Percentiles rank a stretch among this genome's conserved stretches.
These are phyloP conservation scores for Eurois occulta DNA, from an alignment of 2,888 invertebrate species.

Conservation along the genomic window DNA sequence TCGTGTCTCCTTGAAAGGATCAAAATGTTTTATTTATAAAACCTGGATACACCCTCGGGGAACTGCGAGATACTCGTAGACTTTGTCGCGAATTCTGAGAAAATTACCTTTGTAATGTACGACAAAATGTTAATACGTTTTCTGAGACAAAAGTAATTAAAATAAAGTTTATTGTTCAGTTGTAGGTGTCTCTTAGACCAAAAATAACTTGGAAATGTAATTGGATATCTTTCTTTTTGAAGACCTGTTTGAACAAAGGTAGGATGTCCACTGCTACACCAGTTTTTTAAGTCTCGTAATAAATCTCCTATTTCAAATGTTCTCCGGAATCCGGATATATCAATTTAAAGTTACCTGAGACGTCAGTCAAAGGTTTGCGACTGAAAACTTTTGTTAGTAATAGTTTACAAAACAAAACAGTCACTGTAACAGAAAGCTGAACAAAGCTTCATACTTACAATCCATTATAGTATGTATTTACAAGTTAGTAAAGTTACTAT, in stretches of 20 bases:
- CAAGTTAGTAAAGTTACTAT: neutral
- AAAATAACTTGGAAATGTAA: neutral
- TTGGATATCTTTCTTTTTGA: neutral
- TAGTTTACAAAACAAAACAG: neutral
- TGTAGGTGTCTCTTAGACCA: neutral
- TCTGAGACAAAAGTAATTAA: slow-evolving; percentile 22
- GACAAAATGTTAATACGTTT: slow-evolving; percentile 30
- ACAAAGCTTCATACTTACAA: neutral
- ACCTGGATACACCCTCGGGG: slow-evolving; percentile 67
- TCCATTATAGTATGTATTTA: neutral
- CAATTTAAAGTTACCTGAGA: neutral
- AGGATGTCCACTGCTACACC: neutral
- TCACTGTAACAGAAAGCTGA: neutral
- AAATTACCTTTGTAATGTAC: slow-evolving; percentile 49
- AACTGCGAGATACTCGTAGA: slow-evolving; percentile 33
- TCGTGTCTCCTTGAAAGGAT: slow-evolving; percentile 72
- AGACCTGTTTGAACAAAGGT: neutral
- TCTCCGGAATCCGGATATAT: neutral
- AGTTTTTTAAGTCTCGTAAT: no score
- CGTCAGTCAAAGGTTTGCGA: neutral
- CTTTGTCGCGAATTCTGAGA: slow-evolving; percentile 35
- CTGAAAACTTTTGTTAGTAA: neutral
- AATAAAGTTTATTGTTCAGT: slow-evolving; percentile 13
- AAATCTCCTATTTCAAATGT: neutral
- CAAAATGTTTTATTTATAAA: slow-evolving; percentile 84